Conservation (phyloP, 1,140 invertebrate genomes). For the Nephila pilipes region DNA sequence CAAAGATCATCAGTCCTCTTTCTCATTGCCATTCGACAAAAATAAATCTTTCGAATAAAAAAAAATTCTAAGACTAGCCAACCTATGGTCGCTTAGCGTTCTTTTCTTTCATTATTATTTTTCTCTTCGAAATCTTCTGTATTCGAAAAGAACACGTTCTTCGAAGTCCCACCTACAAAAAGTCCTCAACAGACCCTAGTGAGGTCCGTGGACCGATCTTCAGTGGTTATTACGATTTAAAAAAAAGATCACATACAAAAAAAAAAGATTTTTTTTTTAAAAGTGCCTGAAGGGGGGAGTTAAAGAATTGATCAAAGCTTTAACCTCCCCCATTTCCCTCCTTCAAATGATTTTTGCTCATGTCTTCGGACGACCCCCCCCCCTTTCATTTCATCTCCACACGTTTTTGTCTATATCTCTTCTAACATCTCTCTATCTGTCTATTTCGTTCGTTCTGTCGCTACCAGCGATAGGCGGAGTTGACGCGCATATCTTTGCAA, state of each 20-base stretch:
- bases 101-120: neutral
- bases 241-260: constrained; percentile 26
- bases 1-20: neutral
- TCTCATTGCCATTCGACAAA: constrained; percentile 43
- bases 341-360: constrained; percentile 63
- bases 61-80: neutral
- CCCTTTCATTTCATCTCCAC: neutral
- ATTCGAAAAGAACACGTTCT: constrained; percentile 20
- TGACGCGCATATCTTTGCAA: constrained; percentile 64
- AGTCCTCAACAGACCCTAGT: constrained; percentile 37
- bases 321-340: constrained; percentile 22
- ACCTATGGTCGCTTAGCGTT: constrained; percentile 35
- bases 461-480: constrained; percentile 44
- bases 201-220: neutral
- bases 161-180: neutral
- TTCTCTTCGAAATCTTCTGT: neutral
- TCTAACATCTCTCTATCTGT: constrained; percentile 59
- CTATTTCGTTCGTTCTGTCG: constrained; percentile 52
- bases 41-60: neutral
- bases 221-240: constrained; percentile 59
- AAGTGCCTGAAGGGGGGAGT: constrained; percentile 22
- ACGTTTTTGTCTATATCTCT: constrained; percentile 60
- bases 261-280: constrained; percentile 2
- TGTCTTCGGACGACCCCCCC: neutral
- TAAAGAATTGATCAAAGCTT: constrained; percentile 74